Percentiles rank a stretch among this genome's conserved stretches.
These are phyloP conservation scores for Atta colombica DNA, from an alignment of 1,140 invertebrate genomes.

Conservation along the genomic window DNA sequence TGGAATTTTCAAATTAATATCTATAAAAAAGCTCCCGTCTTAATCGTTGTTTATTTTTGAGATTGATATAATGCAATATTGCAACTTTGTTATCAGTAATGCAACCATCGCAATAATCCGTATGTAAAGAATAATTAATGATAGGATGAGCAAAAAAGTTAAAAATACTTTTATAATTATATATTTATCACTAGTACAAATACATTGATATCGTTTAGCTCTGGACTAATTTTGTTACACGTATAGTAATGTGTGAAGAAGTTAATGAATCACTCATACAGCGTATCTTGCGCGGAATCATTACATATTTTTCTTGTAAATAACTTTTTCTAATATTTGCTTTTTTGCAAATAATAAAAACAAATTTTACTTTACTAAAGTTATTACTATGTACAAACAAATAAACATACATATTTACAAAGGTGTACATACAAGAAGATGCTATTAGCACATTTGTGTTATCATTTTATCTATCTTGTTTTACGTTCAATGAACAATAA, in stretches of 20 bases:
- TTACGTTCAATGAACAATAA: no score
- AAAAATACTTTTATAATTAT: background rate
- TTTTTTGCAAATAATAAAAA: constrained; percentile 5
- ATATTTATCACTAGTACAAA: background rate
- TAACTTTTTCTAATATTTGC: background rate
- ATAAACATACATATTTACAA: background rate
- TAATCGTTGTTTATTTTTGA: background rate
- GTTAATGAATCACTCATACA: background rate
- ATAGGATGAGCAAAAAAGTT: constrained; percentile 14
- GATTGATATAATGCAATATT: background rate
- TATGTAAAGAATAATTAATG: constrained; percentile 5
- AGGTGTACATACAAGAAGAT: no score
- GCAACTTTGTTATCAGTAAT: background rate
- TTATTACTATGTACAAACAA: background rate
- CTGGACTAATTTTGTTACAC: constrained; percentile 2
- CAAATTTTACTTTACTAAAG: background rate
- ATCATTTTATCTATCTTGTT: no score
- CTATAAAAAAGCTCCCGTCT: background rate
- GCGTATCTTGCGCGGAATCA: background rate
- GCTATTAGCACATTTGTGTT: no score
- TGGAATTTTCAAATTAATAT: background rate
- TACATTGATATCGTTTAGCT: background rate
- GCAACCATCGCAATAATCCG: background rate
- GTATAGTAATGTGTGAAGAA: background rate
- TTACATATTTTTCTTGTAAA: background rate